Evolutionary conservation across 1,140 invertebrate genomes (phyloP), one percentile per base, ranked within the genome.

Genomic region (Dendroctonus ponderosae): DNA sequence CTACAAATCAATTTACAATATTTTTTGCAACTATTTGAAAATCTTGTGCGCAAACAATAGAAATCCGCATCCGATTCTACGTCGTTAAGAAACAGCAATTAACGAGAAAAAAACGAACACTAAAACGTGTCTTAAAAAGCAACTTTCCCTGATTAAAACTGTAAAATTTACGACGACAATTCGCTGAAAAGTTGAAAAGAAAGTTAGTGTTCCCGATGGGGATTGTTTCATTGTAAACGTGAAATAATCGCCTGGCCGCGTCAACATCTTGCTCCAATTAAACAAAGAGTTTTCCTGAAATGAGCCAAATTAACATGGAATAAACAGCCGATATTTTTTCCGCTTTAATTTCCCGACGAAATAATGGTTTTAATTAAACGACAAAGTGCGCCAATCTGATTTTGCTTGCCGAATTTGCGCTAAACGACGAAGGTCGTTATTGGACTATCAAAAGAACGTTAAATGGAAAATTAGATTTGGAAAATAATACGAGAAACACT

Each of bases 251-350:
- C 43, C 43, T 46, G 12, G 8, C 43, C 43, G 43, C 43, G 43
- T 46, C 43, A 46, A 46, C 43, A 46, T 46, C 43, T 46, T 46
- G 43, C 43, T 46, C 43, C 12, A 11, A 11, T 46, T 46, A 46
- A 46, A 46, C 43, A 46, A 46, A 46, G 43, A 46, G 12, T 46
- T 46, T 46, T 26, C 43, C 43, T 46, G 43, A 46, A 46, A 46
- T 11, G 43, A 12, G 43, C 12, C 43, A 46, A 46, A 46, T 46
- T 46, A 46, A 46, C 43, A 46, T 46, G 8, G 43, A 46, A 46
- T 12, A 46, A 46, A 12, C 8, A 46, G 43, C 43, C 43, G 43
- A 46, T 46, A 46, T 46, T 46, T 46, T 46, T 46, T 46, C 43
- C 43, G 43, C 43, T 46, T 46, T 46, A 46, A 46, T 46, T 46